Percentiles rank a stretch among this genome's conserved stretches.
phyloP scores from a whole-genome alignment of 1,140 invertebrate genomes.

The Leptinotarsa lineolata region DNA sequence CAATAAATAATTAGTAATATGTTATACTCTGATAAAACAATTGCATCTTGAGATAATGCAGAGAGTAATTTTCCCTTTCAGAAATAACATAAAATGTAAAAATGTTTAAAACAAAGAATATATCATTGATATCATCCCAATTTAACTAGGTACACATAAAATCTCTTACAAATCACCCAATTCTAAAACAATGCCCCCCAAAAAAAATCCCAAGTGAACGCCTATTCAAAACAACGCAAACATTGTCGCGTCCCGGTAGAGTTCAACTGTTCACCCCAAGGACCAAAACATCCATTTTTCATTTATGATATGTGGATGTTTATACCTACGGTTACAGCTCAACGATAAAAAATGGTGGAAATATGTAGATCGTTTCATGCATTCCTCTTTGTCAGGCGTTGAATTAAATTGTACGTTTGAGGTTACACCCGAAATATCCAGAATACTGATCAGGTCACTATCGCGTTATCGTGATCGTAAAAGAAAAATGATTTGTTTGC shows the following conservation, averaged over 20 bases:
- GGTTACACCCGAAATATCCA: not conserved
- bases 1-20: no score
- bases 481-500: no score
- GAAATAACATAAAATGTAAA: no score
- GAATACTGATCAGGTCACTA: slow-evolving; percentile 1
- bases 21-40: no score
- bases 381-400: slow-evolving; percentile 16
- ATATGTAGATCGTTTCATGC: slow-evolving; percentile 14
- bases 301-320: slow-evolving; percentile 24
- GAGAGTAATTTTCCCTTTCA: no score
- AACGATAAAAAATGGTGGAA: slow-evolving; percentile 12
- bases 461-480: not conserved
- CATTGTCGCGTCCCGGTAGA: slow-evolving; percentile 16
- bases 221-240: not conserved
- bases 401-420: slow-evolving; percentile 11
- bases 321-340: slow-evolving; percentile 22
- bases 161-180: no score
- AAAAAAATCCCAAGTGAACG: not conserved
- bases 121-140: no score
- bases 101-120: no score
- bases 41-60: no score
- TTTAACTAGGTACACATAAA: no score
- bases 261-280: slow-evolving; percentile 12
- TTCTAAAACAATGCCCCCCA: no score
- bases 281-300: slow-evolving; percentile 21